Percentiles rank a stretch among this genome's conserved stretches.
Conservation (phyloP, 1,140 invertebrate genomes). For the Neodiprion virginianus region DNA sequence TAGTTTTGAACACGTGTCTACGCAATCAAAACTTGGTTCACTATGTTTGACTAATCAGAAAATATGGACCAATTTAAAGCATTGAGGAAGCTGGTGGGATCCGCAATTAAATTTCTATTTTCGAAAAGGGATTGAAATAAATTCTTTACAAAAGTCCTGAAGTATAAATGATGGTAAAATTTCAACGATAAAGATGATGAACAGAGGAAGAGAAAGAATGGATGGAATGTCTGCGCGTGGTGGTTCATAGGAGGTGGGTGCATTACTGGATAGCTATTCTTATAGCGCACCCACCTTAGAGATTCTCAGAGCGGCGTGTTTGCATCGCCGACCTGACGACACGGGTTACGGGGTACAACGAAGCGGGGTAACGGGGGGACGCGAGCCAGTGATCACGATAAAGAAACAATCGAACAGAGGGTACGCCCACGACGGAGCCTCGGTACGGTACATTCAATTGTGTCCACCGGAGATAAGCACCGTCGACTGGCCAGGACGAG, state of each 20-base stretch:
- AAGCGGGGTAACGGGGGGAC: conserved; percentile 10
- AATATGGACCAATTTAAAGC: no score
- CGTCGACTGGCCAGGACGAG: neutral
- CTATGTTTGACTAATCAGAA: no score
- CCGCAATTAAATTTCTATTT: no score
- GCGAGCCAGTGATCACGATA: conserved; percentile 43
- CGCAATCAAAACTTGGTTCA: no score
- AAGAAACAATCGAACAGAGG: conserved; percentile 53
- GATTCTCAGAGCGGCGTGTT: neutral
- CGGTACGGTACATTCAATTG: conserved; percentile 46
- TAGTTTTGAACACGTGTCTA: no score
- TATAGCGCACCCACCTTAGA: neutral
- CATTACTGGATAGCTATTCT: neutral
- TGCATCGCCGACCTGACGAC: neutral
- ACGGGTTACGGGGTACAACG: neutral
- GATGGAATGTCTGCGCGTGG: neutral
- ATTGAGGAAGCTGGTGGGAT: no score
- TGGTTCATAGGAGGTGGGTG: no score
- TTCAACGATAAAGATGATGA: no score
- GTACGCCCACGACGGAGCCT: conserved; percentile 41
- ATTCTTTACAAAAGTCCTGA: no score
- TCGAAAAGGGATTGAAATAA: no score
- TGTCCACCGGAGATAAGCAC: conserved; percentile 11
- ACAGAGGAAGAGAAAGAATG: neutral
- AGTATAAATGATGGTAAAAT: no score